These are phyloP conservation scores for Mirza zaza DNA, from an alignment of 2,113 vertebrate genomes.

Conservation along the genomic window DNA sequence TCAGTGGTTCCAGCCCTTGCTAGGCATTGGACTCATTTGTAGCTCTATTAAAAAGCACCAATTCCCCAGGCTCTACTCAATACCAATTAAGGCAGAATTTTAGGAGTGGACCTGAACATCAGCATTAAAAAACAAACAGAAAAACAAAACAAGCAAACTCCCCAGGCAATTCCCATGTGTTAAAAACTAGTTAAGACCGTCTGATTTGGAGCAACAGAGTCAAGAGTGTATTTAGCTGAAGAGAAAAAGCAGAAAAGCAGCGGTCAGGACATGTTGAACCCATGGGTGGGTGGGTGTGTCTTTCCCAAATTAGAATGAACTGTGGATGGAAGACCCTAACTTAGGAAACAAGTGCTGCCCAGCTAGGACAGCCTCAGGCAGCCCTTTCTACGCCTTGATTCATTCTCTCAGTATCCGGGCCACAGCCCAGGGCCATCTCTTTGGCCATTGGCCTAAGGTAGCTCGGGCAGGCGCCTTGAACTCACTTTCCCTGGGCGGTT, in stretches of 20 bases:
- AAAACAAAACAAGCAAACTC: conserved; percentile 5
- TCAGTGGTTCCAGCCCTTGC: background rate
- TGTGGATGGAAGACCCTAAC: background rate
- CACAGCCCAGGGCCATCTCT: no score
- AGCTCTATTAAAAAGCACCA: background rate
- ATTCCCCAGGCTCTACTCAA: background rate
- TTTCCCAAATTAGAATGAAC: conserved; percentile 14
- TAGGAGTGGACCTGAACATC: background rate
- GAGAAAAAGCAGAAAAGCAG: background rate
- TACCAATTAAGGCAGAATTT: background rate
- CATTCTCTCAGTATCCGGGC: background rate
- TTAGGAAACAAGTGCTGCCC: background rate
- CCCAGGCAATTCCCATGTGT: background rate
- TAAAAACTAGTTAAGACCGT: background rate
- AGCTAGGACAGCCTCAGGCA: background rate
- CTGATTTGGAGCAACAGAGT: background rate
- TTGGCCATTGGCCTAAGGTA: background rate
- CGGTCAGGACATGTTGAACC: background rate
- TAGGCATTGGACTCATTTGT: background rate
- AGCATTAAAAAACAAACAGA: conserved; percentile 1
- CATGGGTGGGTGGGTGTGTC: background rate
- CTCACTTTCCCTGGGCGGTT: background rate
- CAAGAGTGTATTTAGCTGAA: background rate
- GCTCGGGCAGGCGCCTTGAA: background rate
- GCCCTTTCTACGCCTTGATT: fast-evolving